Evolutionary conservation across 2,113 vertebrate species (phyloP).

Genomic region (Panthera leo): DNA sequence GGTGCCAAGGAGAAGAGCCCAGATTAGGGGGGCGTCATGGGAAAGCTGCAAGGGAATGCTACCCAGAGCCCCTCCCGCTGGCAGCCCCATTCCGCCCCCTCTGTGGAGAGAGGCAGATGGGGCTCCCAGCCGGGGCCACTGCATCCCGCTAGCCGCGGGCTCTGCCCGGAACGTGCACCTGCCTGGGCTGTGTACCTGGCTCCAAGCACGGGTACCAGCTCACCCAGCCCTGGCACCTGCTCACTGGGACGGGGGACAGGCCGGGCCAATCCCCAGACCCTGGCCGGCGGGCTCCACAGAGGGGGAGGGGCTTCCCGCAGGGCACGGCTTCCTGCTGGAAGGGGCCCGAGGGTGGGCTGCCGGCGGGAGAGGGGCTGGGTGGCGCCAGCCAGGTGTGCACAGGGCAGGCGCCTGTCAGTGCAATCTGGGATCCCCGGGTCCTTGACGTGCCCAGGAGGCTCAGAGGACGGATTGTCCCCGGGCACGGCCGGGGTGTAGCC

Average conservation of each 20-base stretch:
- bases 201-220: neutral
- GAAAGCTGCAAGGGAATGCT: conserved; percentile 47
- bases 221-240: neutral
- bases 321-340: rapidly evolving
- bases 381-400: neutral
- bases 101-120: neutral
- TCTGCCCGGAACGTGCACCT: neutral
- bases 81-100: neutral
- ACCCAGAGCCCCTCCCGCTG: neutral
- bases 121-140: neutral
- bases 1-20: conserved; percentile 55
- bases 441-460: neutral
- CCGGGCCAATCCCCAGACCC: neutral
- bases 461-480: neutral
- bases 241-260: neutral
- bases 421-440: neutral
- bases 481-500: neutral
- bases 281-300: neutral
- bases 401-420: rapidly evolving
- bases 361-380: neutral
- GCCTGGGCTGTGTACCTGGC: neutral
- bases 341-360: neutral
- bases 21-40: conserved; percentile 63
- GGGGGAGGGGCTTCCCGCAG: too few species aligned
- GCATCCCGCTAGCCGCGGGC: neutral